Conservation (phyloP, 2,113 vertebrate genomes). For the Gracilinanus agilis region DNA sequence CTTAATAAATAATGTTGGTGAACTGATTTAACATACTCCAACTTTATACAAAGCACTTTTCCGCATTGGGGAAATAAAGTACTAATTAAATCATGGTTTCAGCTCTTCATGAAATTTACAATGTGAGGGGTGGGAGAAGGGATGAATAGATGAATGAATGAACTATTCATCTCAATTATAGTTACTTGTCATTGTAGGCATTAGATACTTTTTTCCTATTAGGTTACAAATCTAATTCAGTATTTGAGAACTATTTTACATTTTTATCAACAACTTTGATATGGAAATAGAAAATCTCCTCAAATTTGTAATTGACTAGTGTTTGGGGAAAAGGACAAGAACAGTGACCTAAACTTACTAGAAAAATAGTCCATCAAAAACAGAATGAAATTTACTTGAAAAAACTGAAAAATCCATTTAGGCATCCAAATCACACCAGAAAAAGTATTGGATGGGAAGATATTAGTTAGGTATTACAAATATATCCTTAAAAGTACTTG, state of each 20-base stretch:
- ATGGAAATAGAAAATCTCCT: conserved; percentile 18
- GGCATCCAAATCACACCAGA: conserved; percentile 43
- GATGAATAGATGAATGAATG: background rate
- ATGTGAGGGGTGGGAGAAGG: background rate
- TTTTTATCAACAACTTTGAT: conserved; percentile 33
- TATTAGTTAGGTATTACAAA: conserved; percentile 50
- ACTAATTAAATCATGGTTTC: background rate
- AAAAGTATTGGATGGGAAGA: conserved; percentile 47
- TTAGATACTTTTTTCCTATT: conserved; percentile 17
- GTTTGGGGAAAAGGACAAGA: conserved; percentile 57
- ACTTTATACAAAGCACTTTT: background rate
- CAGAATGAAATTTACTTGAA: conserved; percentile 52
- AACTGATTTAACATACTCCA: background rate
- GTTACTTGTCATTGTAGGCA: background rate
- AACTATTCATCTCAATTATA: background rate
- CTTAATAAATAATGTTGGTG: background rate
- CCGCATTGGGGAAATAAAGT: background rate
- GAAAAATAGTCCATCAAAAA: conserved; percentile 56
- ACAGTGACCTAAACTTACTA: conserved; percentile 53
- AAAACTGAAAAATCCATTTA: conserved; percentile 12
- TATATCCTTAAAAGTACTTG: conserved; percentile 15
- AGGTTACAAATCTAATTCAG: background rate
- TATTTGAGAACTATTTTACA: background rate
- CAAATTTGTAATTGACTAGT: conserved; percentile 47
- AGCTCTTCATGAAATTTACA: background rate